phyloP scores from a whole-genome alignment of 2,113 vertebrate genomes.

The Sinocyclocheilus anshuiensis region DNA sequence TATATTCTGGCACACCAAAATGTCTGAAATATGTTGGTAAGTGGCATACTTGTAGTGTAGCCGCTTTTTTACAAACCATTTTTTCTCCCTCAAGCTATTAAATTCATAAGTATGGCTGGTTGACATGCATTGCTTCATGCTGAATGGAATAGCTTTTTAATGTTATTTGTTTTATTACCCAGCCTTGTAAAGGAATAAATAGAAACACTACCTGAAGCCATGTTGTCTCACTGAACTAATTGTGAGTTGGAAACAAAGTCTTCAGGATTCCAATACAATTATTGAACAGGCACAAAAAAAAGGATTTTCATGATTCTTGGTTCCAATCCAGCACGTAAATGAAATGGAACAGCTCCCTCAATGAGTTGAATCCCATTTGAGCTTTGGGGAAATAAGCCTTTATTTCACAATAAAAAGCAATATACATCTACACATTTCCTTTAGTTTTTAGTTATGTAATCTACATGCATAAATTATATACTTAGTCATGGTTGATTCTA shows the following conservation, averaged over 20 bases:
- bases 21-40: not conserved
- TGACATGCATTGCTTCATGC: slow-evolving; percentile 51
- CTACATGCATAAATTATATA: not conserved
- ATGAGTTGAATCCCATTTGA: not conserved
- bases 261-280: slow-evolving; percentile 59
- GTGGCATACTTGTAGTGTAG: not conserved
- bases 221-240: slow-evolving; percentile 66
- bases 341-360: not conserved
- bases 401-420: not conserved
- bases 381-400: not conserved
- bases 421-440: not conserved
- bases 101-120: slow-evolving; percentile 39
- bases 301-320: not conserved
- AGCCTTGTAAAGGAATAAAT: slow-evolving; percentile 60
- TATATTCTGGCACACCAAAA: slow-evolving; percentile 19
- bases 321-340: slow-evolving; percentile 11
- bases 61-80: slow-evolving; percentile 40
- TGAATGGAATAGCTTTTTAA: slow-evolving; percentile 55
- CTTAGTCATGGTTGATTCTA: not conserved
- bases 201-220: slow-evolving; percentile 59
- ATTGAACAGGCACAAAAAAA: slow-evolving; percentile 4
- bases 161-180: slow-evolving; percentile 61
- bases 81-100: slow-evolving; percentile 28
- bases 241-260: slow-evolving; percentile 56
- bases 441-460: not conserved